Conservation (phyloP, 2,888 invertebrate species). For the Bombyx huttoni region DNA sequence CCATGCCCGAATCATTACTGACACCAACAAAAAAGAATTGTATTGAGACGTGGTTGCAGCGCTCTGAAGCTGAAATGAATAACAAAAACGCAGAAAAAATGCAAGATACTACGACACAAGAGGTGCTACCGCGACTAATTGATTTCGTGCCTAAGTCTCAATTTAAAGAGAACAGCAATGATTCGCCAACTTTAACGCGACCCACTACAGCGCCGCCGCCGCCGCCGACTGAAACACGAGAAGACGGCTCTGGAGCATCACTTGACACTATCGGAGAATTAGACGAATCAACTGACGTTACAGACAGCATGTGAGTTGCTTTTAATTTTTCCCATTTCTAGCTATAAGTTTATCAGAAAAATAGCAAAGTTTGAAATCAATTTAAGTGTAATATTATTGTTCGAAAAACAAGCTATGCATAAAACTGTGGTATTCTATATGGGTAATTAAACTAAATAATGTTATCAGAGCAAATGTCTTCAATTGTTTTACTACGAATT, state of each 20-base stretch:
- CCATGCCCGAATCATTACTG: conserved; percentile 44
- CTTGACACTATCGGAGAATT: conserved; percentile 81
- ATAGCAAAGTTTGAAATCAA: no score
- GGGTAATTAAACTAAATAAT: no score
- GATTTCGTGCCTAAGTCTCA: conserved; percentile 79
- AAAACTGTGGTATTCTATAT: no score
- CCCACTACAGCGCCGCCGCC: conserved; percentile 55
- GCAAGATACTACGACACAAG: conserved; percentile 47
- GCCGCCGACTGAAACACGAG: conserved; percentile 51
- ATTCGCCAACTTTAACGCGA: conserved; percentile 29
- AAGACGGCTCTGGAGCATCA: conserved; percentile 73
- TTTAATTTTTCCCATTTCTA: background rate
- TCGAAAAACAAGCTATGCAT: no score
- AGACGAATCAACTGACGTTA: conserved; percentile 71
- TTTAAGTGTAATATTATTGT: no score
- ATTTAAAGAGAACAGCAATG: conserved; percentile 44
- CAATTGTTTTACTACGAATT: background rate
- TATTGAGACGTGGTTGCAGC: conserved; percentile 61
- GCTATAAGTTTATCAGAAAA: no score
- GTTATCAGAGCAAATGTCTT: background rate
- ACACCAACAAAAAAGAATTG: conserved; percentile 64
- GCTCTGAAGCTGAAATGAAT: conserved; percentile 65
- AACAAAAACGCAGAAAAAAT: conserved; percentile 46
- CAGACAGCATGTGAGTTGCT: conserved; percentile 52
- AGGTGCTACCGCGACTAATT: conserved; percentile 77